Evolutionary conservation across 1,140 invertebrate species (phyloP), one percentile per base, ranked within the genome.

Genomic region (Drosophila prosaltans): DNA sequence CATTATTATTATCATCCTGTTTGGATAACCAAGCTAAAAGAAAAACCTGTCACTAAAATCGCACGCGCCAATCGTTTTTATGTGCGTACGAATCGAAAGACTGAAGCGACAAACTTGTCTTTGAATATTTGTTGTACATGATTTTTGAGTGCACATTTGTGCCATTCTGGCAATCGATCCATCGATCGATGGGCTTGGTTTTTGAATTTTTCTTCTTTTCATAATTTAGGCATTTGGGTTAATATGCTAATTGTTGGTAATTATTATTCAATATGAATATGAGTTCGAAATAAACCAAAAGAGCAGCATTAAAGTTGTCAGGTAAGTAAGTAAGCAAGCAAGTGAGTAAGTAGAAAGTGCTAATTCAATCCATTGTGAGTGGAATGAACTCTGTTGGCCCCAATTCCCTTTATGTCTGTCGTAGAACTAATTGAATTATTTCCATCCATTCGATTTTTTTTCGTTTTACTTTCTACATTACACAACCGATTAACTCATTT

Each of bases 211-310:
- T 4, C 28, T 30, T 30, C 28, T 30, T 60, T 51, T 73, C 67
- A 75, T 77, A 88, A 83, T 83, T 73, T 59, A 88, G 21, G 63
- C 74, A 89, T 88, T 69, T 78, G 74, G 84, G 84, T 89, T 78
- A 72, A 71, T 74, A 81, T 81, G 84, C 84, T 88, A 88, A 89
- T 84, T 84, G 81, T 30, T 63, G 51, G 62, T 84, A 89, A 88
- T 88, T 88, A 88, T 88, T 89, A 88, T 88, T 88, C 84, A 88
- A 88, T 88, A 89, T 75, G 48, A 80, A 24, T 51, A 51, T 51
- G 45, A 51, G 24, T 51, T 51, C 45, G 21, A 51, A 21, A 24
- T 36, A 36, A 36, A 7, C 32, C 32, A 36, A 36, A 36, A 1
- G 16, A 16, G 16, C 16, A 6, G 32, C 32, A 36, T 36, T 26